Evolutionary conservation across 2,113 vertebrate genomes (phyloP).

Genomic region (Lycaon pictus): DNA sequence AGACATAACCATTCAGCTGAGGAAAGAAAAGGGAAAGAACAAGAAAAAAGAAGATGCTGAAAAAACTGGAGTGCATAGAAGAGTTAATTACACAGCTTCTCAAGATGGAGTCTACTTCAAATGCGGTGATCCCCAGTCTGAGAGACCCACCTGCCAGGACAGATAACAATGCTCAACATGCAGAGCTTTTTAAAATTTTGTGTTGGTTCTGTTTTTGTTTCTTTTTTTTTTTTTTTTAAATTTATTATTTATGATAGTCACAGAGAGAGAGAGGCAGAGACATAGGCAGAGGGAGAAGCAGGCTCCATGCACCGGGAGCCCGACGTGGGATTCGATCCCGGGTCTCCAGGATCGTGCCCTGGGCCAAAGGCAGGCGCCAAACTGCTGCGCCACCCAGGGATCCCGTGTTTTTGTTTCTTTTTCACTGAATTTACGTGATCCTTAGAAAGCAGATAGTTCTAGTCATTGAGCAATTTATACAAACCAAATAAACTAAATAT

Average conservation of each 20-base stretch:
- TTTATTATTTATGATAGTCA: too few species aligned
- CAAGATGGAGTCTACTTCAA: neutral
- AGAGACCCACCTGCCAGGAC: neutral
- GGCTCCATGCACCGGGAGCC: too few species aligned
- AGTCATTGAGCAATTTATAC: neutral
- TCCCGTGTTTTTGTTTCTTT: neutral
- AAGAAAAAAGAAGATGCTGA: slow-evolving; percentile 27
- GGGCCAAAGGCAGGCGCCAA: too few species aligned
- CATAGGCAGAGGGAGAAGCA: too few species aligned
- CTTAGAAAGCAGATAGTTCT: neutral
- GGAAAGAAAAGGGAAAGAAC: neutral
- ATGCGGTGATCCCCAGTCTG: neutral
- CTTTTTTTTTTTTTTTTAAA: neutral
- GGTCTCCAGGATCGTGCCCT: too few species aligned
- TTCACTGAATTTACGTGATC: neutral
- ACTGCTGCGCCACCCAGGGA: too few species aligned
- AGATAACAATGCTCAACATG: neutral
- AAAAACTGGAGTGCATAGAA: neutral
- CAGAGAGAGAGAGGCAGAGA: too few species aligned
- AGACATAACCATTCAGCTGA: neutral
- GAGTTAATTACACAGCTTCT: neutral
- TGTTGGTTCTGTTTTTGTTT: neutral
- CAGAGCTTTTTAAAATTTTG: neutral
- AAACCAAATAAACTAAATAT: neutral
- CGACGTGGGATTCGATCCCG: too few species aligned